Percentiles rank a stretch among this genome's conserved stretches.
phyloP scores from a whole-genome alignment of 2,888 invertebrate genomes.

The Oxytorus armatus region DNA sequence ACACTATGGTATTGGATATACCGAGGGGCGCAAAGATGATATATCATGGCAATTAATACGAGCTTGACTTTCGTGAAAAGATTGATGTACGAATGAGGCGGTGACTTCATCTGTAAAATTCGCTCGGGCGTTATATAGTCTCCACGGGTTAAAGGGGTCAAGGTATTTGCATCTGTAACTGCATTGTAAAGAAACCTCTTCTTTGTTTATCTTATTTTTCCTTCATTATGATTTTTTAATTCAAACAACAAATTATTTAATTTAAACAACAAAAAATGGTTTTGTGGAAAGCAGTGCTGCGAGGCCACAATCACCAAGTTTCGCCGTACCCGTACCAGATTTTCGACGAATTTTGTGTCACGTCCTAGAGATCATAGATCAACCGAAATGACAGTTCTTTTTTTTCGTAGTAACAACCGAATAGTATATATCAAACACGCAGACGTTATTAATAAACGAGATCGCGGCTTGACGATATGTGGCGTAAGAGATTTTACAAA shows the following conservation, averaged over 20 bases:
- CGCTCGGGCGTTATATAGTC: constrained; percentile 38
- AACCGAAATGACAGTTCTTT: background rate
- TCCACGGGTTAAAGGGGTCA: constrained; percentile 61
- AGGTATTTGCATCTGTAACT: constrained; percentile 58
- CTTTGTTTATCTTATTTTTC: too few relatives aligned
- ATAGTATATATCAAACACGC: background rate
- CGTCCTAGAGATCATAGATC: constrained; percentile 12
- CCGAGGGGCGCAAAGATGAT: background rate
- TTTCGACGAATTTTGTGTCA: constrained; percentile 7
- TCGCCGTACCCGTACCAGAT: background rate
- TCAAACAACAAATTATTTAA: constrained; percentile 40
- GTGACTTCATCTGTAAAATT: constrained; percentile 69
- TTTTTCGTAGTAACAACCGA: background rate
- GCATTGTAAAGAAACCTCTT: too few relatives aligned
- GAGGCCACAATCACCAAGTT: constrained; percentile 16
- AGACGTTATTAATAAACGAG: constrained; percentile 19
- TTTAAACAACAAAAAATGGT: constrained; percentile 35
- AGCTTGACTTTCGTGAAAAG: constrained; percentile 39
- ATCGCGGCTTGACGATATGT: constrained; percentile 5
- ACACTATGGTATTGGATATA: background rate
- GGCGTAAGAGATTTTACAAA: background rate
- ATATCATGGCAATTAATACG: constrained; percentile 44
- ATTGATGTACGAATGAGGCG: constrained; percentile 61
- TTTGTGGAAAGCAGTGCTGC: constrained; percentile 26
- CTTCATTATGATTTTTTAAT: too few relatives aligned